Evolutionary conservation across 2,888 invertebrate genomes (phyloP), one percentile per base, ranked within the genome.

Genomic region (Zygogramma bicolorata): DNA sequence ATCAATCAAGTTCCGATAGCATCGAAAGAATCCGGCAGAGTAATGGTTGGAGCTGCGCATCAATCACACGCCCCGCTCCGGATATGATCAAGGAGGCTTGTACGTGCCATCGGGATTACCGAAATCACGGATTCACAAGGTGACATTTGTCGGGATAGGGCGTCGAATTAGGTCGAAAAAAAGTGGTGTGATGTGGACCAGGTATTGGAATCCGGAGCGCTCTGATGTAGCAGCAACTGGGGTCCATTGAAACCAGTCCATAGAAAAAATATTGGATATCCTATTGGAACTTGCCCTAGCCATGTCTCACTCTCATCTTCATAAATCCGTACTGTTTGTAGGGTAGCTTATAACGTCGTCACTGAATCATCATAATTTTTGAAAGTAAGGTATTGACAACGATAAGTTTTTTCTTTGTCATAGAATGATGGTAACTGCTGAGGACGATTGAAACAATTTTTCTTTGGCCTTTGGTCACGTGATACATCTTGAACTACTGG

Each of bases 1-100:
- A 84, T 88, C 87, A 86, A 87, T 87, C 88, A 88, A 87, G 87
- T 87, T 86, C 86, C 88, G 89, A 88, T 89, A 89, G 86, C 87
- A 88, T 88, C 87, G 84, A 84, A 84, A 82, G 84, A 88, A 86
- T 88, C 87, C 65, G 65, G 65, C 25, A 53, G 8, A 85, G 87
- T 88, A 88, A 88, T 88, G 88, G 87, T 83, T 81, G 79, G 82
- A 82, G 82, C 85, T 84, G 70, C 85, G 82, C 86, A 85, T 87
- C 87, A 87, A 88, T 88, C 88, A 83, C 79, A 66, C 77, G 75
- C 72, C 76, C 75, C 70, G 63, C 73, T 18, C 68, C 61, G 77
- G 80, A 80, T 80, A 81, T 69, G 68, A 72, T 72, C 68, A 65
- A 72, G 68, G 67, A 74, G 63, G 70, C 60, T 58, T 58, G 61